Evolutionary conservation across 2,113 vertebrate genomes (phyloP), one percentile per base, ranked within the genome.

Genomic region (Grus americana): DNA sequence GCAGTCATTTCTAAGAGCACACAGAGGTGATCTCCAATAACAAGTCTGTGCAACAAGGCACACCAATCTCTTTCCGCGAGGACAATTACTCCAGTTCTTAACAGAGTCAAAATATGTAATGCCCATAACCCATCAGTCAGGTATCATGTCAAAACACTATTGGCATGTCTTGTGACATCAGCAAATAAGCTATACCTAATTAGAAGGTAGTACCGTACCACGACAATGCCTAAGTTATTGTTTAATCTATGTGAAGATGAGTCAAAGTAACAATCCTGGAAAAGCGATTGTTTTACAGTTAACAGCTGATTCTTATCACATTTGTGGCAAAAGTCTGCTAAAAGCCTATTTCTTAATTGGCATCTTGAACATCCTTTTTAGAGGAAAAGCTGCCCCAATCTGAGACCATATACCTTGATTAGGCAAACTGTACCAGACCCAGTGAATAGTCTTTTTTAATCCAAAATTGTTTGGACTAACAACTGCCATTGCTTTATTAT

Each of bases 241-340:
- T n/a, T 96, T 55, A 66, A 62, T 44, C 46, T 83, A 29, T 47
- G 17, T 75, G n/a, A 95, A 85, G 50, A 44, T 34, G 22, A 82
- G 26, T 67, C 68, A 92, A 95, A 97, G 61, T 32, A 86, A 78
- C 68, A 94, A 71, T 24, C 50, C n/a, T 44, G 40, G 27, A 66
- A 93, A 96, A 87, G 36, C 23, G 7, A 36, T 20, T 79, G 29
- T 55, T 95, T 88, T 74, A 78, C 42, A 89, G 34, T 82, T 74
- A 90, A 59, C 74, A 85, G 59, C 9, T 73, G 63, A 80, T 92
- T 92, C 66, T 86, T 67, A 90, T 76, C 12, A 34, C 55, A 72
- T 79, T 79, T 90, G 57, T 76, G 95, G 90, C 74, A 67, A 95
- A 92, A 73, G 34, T 21, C 79, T 91, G 38, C 65, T 90, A 81